These are phyloP conservation scores for Dinoponera quadriceps DNA, from an alignment of 1,140 invertebrate genomes.

Conservation along the genomic window DNA sequence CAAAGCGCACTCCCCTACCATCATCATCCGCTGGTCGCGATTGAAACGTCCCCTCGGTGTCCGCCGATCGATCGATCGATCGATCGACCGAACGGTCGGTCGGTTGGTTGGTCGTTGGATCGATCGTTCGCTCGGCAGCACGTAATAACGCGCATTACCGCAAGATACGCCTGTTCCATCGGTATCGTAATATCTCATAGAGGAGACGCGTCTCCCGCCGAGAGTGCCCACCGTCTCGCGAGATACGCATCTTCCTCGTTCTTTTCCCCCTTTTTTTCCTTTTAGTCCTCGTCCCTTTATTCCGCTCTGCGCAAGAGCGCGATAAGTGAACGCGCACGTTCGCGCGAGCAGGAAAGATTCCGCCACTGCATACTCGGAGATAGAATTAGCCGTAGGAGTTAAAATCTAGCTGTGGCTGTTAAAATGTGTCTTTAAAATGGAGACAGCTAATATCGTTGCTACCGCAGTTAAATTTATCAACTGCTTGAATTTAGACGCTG, in stretches of 20 bases:
- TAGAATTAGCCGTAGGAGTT: too few relatives aligned
- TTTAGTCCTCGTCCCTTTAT: conserved; percentile 8
- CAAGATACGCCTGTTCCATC: conserved; percentile 69
- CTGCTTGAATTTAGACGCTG: too few relatives aligned
- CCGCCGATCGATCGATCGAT: conserved; percentile 65
- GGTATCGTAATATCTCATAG: conserved; percentile 74
- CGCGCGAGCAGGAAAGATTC: conserved; percentile 3
- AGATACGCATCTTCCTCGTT: conserved; percentile 41
- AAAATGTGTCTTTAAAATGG: too few relatives aligned
- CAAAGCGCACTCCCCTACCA: conserved; percentile 43
- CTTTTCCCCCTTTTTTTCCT: not conserved
- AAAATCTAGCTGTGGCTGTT: too few relatives aligned
- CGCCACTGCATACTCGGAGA: not conserved
- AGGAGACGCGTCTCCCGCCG: conserved; percentile 64
- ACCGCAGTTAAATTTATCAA: too few relatives aligned
- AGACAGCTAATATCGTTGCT: too few relatives aligned
- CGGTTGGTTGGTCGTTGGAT: conserved; percentile 55
- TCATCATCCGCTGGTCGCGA: conserved; percentile 59
- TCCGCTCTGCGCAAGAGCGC: not conserved
- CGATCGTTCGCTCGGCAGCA: conserved; percentile 65
- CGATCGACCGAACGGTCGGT: conserved; percentile 65
- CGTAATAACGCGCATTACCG: conserved; percentile 78
- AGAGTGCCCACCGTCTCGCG: conserved; percentile 40
- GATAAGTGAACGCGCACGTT: not conserved
- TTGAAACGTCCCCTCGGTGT: conserved; percentile 76